phyloP scores from a whole-genome alignment of 2,797 vertebrate genomes.

The Tolypeutes matacus region DNA sequence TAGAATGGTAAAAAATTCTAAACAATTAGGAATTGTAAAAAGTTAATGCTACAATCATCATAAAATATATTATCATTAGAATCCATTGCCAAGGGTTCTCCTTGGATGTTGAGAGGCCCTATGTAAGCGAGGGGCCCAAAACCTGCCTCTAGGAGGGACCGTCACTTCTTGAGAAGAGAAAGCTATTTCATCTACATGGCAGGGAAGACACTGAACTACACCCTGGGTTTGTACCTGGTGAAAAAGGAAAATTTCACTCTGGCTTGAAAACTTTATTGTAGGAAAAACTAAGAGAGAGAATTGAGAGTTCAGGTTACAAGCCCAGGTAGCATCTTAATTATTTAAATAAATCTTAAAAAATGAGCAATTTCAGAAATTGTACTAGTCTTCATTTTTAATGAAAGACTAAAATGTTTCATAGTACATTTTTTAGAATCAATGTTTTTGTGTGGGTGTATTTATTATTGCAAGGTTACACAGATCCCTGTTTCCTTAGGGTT shows the following conservation, averaged over 20 bases:
- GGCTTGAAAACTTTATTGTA: background rate
- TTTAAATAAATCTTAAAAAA: background rate
- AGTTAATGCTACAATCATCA: background rate
- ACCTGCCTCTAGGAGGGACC: background rate
- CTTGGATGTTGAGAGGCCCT: background rate
- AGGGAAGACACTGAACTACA: background rate
- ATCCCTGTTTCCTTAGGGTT: slow-evolving; percentile 56
- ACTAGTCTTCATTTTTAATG: background rate
- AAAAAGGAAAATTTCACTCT: background rate
- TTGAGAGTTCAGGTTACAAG: background rate
- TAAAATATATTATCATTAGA: background rate
- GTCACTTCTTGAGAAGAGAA: background rate
- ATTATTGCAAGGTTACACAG: slow-evolving; percentile 32
- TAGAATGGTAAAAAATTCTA: background rate
- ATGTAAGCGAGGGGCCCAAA: background rate
- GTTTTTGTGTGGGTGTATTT: background rate
- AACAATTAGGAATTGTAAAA: background rate
- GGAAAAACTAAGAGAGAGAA: background rate
- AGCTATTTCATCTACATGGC: background rate
- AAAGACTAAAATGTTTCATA: background rate
- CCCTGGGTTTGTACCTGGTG: background rate
- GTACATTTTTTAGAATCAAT: background rate
- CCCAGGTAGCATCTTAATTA: background rate
- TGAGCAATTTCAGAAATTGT: background rate
- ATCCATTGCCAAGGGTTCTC: background rate